Conservation (phyloP, 2,888 invertebrate species). For the Hemaris fuciformis region DNA sequence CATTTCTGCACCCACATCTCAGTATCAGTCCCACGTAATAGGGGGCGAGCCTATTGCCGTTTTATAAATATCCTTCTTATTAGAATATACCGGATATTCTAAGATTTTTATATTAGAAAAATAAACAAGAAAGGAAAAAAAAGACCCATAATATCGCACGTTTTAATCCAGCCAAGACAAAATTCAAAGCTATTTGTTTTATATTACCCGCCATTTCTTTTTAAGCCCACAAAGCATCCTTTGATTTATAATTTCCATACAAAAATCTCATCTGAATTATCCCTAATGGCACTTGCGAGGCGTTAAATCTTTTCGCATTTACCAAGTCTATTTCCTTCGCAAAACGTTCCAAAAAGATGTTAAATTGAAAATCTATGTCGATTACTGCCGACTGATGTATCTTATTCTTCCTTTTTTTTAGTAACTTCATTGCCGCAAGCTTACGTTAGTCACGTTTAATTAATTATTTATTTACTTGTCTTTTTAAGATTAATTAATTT, state of each 20-base stretch:
- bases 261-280: constrained; percentile 1
- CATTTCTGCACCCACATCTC: no score
- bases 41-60: no score
- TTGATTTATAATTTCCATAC: background rate
- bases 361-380: constrained; percentile 1
- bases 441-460: background rate
- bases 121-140: no score
- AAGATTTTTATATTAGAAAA: no score
- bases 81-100: no score
- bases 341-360: background rate
- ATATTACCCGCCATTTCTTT: background rate
- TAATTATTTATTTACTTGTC: no score
- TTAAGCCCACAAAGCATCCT: background rate
- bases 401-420: background rate
- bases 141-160: no score
- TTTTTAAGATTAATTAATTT: no score
- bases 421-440: background rate
- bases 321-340: background rate
- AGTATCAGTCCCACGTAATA: no score
- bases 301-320: background rate
- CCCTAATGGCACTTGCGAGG: background rate
- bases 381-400: background rate
- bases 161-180: background rate
- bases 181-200: background rate
- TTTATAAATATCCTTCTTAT: no score